phyloP scores from a whole-genome alignment of 2,113 vertebrate genomes.

The Oceanites oceanicus region DNA sequence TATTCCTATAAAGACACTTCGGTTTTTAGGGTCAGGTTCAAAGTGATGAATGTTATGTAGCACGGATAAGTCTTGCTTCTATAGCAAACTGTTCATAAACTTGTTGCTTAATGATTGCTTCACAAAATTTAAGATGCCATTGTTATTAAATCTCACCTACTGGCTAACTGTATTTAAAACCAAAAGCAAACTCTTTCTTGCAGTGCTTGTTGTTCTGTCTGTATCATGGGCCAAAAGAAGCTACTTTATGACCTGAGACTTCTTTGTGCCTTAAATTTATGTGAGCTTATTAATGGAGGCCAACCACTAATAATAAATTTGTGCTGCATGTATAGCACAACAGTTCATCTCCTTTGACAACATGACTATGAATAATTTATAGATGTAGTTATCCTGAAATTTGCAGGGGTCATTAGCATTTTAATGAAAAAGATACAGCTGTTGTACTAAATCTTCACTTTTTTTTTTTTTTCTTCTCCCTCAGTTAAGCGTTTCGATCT shows the following conservation, averaged over 20 bases:
- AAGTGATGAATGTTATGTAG: rapidly evolving
- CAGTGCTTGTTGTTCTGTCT: background rate
- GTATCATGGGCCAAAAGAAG: background rate
- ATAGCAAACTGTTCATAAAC: background rate
- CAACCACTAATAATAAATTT: slow-evolving; percentile 35
- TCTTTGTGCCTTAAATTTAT: slow-evolving; percentile 29
- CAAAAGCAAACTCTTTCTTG: background rate
- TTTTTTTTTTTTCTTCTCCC: background rate
- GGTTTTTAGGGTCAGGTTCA: background rate
- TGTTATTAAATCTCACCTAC: background rate
- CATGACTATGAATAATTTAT: slow-evolving; percentile 72
- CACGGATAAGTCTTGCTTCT: background rate
- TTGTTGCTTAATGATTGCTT: background rate
- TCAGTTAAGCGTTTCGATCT: slow-evolving; percentile 46
- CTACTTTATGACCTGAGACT: background rate
- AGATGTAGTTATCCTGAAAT: slow-evolving; percentile 61
- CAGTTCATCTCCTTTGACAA: slow-evolving; percentile 43
- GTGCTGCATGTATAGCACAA: background rate
- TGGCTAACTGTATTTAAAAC: background rate
- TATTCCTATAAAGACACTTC: background rate
- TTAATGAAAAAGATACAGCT: slow-evolving; percentile 71
- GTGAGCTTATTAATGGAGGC: slow-evolving; percentile 35
- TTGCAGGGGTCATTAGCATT: slow-evolving; percentile 74
- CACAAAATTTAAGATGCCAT: background rate
- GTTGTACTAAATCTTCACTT: slow-evolving; percentile 69